phyloP scores from a whole-genome alignment of 2,797 vertebrate species.

The Cyclopterus lumpus region DNA sequence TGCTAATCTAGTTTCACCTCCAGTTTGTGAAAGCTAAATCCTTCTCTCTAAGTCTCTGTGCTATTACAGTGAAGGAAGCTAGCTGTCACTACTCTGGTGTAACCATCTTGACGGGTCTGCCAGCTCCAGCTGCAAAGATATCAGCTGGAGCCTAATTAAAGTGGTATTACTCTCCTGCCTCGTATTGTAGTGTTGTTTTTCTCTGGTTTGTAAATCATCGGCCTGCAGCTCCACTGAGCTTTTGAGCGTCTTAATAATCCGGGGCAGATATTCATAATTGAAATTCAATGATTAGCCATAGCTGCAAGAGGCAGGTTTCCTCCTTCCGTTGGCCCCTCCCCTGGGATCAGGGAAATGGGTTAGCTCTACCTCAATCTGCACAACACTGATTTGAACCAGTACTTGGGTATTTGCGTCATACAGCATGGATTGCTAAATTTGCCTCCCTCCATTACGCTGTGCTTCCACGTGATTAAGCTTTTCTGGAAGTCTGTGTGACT shows the following conservation, averaged over 20 bases:
- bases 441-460: slow-evolving; percentile 17
- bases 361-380: slow-evolving; percentile 35
- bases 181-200: slow-evolving; percentile 37
- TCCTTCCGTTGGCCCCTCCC: slow-evolving; percentile 23
- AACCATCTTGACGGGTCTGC: slow-evolving; percentile 39
- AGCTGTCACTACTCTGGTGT: slow-evolving; percentile 33
- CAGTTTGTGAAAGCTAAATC: slow-evolving; percentile 25
- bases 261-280: slow-evolving; percentile 58
- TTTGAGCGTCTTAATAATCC: slow-evolving; percentile 50
- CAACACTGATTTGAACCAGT: slow-evolving; percentile 40
- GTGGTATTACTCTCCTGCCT: slow-evolving; percentile 37
- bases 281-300: slow-evolving; percentile 63
- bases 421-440: slow-evolving; percentile 28
- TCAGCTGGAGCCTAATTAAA: slow-evolving; percentile 60
- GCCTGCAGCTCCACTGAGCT: slow-evolving; percentile 40
- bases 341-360: slow-evolving; percentile 42
- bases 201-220: slow-evolving; percentile 43
- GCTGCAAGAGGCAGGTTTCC: slow-evolving; percentile 47
- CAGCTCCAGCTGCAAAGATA: slow-evolving; percentile 43
- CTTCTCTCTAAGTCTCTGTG: slow-evolving; percentile 19
- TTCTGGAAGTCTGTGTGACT: slow-evolving; percentile 11
- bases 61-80: slow-evolving; percentile 15
- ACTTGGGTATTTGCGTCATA: slow-evolving; percentile 30
- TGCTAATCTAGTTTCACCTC: slow-evolving; percentile 42
- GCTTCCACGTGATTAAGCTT: slow-evolving; percentile 1